Percentiles rank a stretch among this genome's conserved stretches.
phyloP scores from a whole-genome alignment of 2,888 invertebrate genomes.

The Aspidiotus destructor region DNA sequence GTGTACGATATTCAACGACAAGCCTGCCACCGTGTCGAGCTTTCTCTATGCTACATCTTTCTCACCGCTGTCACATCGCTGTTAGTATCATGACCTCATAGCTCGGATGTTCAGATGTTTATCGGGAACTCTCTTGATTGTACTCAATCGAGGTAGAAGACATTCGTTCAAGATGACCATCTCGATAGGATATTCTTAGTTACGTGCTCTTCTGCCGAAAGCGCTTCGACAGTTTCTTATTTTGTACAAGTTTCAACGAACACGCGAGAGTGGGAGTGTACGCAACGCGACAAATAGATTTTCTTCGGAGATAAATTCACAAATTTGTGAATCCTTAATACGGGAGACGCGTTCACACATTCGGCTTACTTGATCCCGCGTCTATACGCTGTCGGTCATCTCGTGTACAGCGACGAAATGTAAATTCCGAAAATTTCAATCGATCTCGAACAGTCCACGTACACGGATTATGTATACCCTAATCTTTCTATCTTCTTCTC shows the following conservation, averaged over 20 bases:
- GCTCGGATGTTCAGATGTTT: background rate
- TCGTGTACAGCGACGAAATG: background rate
- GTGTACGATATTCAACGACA: no score
- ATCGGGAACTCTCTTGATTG: background rate
- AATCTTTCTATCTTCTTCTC: background rate
- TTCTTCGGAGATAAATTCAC: background rate
- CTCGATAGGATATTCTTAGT: background rate
- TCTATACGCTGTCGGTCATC: background rate
- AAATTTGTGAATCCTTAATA: background rate
- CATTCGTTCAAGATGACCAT: background rate
- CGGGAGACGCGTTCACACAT: no score
- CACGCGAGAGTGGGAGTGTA: no score
- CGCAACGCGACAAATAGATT: background rate
- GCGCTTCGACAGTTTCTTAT: background rate
- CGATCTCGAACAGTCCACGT: background rate
- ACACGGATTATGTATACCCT: background rate
- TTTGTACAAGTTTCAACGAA: background rate
- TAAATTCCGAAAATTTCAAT: background rate
- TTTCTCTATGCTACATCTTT: no score
- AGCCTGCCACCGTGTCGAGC: no score
- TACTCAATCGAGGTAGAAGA: constrained; percentile 2
- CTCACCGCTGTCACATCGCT: no score
- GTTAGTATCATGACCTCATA: no score
- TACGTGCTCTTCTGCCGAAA: background rate
- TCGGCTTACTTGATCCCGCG: background rate